Percentiles rank a stretch among this genome's conserved stretches.
Conservation (phyloP, 2,888 invertebrate species). For the Acronicta psi region DNA sequence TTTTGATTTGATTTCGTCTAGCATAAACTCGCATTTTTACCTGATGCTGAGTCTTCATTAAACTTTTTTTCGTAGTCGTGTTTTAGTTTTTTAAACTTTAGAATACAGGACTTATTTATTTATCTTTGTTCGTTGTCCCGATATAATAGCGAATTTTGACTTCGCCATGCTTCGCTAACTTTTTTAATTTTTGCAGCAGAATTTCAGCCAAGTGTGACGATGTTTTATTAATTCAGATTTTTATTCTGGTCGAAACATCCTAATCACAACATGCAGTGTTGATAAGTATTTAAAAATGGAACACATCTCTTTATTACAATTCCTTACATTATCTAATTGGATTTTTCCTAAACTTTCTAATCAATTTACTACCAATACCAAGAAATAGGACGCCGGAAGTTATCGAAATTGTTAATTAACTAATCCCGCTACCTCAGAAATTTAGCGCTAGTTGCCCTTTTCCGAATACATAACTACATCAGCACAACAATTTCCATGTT, state of each 20-base stretch:
- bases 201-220: too few relatives aligned
- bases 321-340: constrained; percentile 7
- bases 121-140: too few relatives aligned
- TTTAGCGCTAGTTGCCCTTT: neutral
- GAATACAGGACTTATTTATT: too few relatives aligned
- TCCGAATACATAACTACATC: neutral
- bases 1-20: too few relatives aligned
- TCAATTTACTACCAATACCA: constrained; percentile 16
- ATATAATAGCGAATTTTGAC: too few relatives aligned
- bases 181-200: too few relatives aligned
- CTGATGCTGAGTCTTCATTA: too few relatives aligned
- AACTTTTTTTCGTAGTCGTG: too few relatives aligned
- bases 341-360: constrained; percentile 27
- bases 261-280: neutral
- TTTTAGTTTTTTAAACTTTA: too few relatives aligned
- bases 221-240: neutral
- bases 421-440: constrained; percentile 6
- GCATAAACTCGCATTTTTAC: too few relatives aligned
- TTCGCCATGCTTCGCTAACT: too few relatives aligned
- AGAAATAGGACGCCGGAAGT: constrained; percentile 21
- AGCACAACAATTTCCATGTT: neutral
- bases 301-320: constrained; percentile 8
- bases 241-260: neutral
- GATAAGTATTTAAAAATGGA: constrained; percentile 13
- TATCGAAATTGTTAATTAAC: neutral